These are phyloP conservation scores for Yponomeuta cagnagella DNA, from an alignment of 2,888 invertebrate species.

Conservation along the genomic window DNA sequence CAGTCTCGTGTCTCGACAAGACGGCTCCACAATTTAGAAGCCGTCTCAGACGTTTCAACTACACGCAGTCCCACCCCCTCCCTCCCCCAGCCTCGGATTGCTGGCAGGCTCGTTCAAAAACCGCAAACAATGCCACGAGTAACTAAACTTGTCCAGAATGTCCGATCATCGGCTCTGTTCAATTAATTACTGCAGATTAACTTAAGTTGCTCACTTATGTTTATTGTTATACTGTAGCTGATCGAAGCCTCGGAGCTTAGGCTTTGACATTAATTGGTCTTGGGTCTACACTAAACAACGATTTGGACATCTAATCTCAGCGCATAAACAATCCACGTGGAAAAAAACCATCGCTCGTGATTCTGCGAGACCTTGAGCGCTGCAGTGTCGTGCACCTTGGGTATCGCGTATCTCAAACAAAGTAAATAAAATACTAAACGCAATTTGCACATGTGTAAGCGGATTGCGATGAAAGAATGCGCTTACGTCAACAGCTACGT, in stretches of 20 bases:
- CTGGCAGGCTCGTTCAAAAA: constrained; percentile 36
- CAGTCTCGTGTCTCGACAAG: constrained; percentile 38
- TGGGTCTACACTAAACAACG: not conserved
- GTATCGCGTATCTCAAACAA: constrained; percentile 3
- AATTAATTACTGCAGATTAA: constrained; percentile 31
- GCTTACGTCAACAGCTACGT: constrained; percentile 15
- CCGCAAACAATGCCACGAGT: constrained; percentile 61
- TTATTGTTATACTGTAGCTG: not conserved
- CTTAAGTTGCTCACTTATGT: not conserved
- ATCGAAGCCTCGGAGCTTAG: not conserved
- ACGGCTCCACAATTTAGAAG: constrained; percentile 55
- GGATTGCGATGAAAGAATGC: constrained; percentile 4
- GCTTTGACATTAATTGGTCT: not conserved
- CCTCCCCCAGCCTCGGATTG: constrained; percentile 42
- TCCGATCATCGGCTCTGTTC: constrained; percentile 44
- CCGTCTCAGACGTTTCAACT: constrained; percentile 52
- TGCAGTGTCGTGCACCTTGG: constrained; percentile 9
- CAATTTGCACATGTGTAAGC: constrained; percentile 5
- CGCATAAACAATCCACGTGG: not conserved
- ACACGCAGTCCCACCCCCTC: constrained; percentile 35
- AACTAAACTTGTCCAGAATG: constrained; percentile 51
- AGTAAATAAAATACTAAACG: constrained; percentile 7
- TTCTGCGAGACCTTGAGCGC: not conserved
- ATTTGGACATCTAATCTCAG: not conserved
- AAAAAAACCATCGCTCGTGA: not conserved